Evolutionary conservation across 1,140 invertebrate genomes (phyloP), one percentile per base, ranked within the genome.

Genomic region (Leptinotarsa lineolata): DNA sequence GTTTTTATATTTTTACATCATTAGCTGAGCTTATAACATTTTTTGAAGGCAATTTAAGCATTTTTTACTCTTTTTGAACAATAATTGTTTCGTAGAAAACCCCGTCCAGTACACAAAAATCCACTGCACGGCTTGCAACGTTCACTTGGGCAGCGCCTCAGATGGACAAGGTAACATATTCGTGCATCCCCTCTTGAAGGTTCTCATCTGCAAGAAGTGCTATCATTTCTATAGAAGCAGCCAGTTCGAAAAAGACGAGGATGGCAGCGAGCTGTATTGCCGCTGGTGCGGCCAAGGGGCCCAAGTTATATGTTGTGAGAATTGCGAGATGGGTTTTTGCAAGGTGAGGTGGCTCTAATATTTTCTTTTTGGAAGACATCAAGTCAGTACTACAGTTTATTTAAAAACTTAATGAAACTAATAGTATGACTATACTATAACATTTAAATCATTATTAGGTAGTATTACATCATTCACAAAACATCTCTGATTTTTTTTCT

Each of bases 271-370:
- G 82, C 87, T 95, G 77, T 96, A 95, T 82, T 97, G 95, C 80
- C 88, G 94, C 73, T 96, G 95, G 95, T 97, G 95, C 84, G 94
- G 93, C 0, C 93, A 97, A 83, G 95, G 92, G 46, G 91, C 91
- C 4, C 88, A 89, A 76, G 90, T 96, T 0, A 91, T 93, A 77
- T 94, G 94, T 78, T 97, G 95, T 85, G 92, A 94, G 59, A 89
- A 89, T 73, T 97, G 95, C 80, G 88, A 90, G 45, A 91, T 90
- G 86, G 91, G 93, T 0, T 93, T 93, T 84, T 94, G 93, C 84
- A 91, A 90, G 82, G 88, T 89, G 84, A 83, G 77, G 78, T n/a
- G n/a, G n/a, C n/a, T n/a, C n/a, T n/a, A n/a, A 30, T 30, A 30
- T 30, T 30, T 30, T 30, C 30, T 30, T 39, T 39, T 6, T 39